These are phyloP conservation scores for Eugnorisma glareosa DNA, from an alignment of 2,888 invertebrate genomes.

Conservation along the genomic window DNA sequence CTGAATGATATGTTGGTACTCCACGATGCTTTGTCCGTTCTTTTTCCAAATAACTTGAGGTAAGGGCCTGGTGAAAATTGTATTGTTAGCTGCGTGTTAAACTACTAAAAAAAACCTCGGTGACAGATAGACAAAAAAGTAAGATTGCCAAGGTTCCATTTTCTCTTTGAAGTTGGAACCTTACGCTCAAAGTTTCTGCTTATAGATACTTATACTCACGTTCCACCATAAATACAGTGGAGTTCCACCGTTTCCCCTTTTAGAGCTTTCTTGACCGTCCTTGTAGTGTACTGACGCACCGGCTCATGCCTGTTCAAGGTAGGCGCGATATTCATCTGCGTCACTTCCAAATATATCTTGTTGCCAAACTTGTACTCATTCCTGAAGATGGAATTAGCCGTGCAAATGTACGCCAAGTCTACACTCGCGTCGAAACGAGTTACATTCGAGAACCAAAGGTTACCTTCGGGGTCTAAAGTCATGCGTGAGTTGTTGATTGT, in stretches of 20 bases:
- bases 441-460: slow-evolving; percentile 99
- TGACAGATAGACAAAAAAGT: background rate
- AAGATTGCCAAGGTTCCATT: background rate
- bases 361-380: slow-evolving; percentile 98
- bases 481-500: slow-evolving; percentile 98
- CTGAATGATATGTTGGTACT: slow-evolving; percentile 93
- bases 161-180: background rate
- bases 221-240: slow-evolving; percentile 99
- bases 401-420: slow-evolving; percentile 97
- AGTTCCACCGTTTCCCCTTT: slow-evolving; percentile 96
- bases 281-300: slow-evolving; percentile 95
- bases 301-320: slow-evolving; percentile 95
- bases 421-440: slow-evolving; percentile 95
- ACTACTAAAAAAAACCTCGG: background rate
- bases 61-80: slow-evolving; percentile 92
- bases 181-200: slow-evolving; percentile 16
- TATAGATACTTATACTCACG: slow-evolving; percentile 91
- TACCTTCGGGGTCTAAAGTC: slow-evolving; percentile 98
- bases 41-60: slow-evolving; percentile 98
- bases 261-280: slow-evolving; percentile 96
- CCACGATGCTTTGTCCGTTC: slow-evolving; percentile 92
- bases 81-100: background rate
- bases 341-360: slow-evolving; percentile 94
- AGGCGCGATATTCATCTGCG: slow-evolving; percentile 94
- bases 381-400: slow-evolving; percentile 97